These are phyloP conservation scores for Acleris emargana DNA, from an alignment of 2,888 invertebrate species.

Conservation along the genomic window DNA sequence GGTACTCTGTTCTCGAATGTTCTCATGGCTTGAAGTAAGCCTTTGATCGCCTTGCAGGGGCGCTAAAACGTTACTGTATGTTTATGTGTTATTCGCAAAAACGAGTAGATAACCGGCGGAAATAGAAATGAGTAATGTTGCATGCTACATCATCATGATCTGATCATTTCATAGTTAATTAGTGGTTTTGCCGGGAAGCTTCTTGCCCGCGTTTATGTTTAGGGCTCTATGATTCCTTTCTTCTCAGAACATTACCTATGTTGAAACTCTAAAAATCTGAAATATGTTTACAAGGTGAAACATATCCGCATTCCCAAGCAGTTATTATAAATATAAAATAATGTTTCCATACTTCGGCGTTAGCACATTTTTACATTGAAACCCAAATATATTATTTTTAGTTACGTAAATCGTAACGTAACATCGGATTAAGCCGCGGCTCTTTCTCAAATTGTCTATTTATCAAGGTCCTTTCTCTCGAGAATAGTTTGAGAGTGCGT, in stretches of 20 bases:
- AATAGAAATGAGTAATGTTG: conserved; percentile 20
- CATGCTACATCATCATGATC: not conserved
- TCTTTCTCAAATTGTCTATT: conserved; percentile 11
- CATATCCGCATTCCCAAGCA: not conserved
- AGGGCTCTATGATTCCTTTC: too few species aligned
- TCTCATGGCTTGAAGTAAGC: not conserved
- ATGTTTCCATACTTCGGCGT: not conserved
- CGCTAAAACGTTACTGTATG: too few species aligned
- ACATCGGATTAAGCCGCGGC: conserved; percentile 15
- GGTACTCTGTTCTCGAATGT: not conserved
- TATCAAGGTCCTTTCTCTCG: conserved; percentile 32
- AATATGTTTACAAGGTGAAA: too few species aligned
- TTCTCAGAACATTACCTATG: too few species aligned
- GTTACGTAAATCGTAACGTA: conserved; percentile 29
- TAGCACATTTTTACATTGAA: conserved; percentile 10
- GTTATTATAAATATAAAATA: too few species aligned
- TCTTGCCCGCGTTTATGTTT: too few species aligned
- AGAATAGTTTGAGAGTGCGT: conserved; percentile 29
- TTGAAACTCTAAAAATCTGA: too few species aligned
- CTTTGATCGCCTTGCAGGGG: not conserved
- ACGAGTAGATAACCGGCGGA: not conserved
- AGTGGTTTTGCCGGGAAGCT: too few species aligned
- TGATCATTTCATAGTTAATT: not conserved
- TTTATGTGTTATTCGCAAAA: too few species aligned
- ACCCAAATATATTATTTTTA: conserved; percentile 5